A percentile compares a stretch with the other conserved stretches of the same genome.
Conservation (phyloP, 2,797 vertebrate genomes). For the Oophaga sylvatica region DNA sequence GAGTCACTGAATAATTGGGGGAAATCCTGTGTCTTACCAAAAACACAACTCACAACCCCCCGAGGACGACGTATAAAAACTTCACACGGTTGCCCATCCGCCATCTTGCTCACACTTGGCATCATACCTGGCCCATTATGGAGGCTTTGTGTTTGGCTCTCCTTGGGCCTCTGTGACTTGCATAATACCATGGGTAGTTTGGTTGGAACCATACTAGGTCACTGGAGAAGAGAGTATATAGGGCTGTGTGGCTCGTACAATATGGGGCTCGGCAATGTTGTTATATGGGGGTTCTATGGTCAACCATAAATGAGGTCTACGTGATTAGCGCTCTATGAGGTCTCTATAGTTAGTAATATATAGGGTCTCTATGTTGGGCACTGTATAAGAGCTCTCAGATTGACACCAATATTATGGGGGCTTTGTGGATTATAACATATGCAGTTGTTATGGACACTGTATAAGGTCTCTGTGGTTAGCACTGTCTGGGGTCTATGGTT, state of each 20-base stretch:
- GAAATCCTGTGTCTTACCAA: conserved; percentile 26
- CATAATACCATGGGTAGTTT: background rate
- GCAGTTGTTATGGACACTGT: background rate
- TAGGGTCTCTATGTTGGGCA: background rate
- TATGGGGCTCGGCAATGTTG: background rate
- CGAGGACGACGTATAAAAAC: background rate
- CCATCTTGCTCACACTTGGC: background rate
- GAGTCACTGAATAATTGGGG: conserved; percentile 37
- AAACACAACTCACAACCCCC: background rate
- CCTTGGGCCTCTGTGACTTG: too few species aligned
- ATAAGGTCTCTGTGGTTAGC: background rate
- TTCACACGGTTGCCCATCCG: background rate
- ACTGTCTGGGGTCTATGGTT: background rate
- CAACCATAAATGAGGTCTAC: background rate
- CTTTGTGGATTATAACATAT: background rate
- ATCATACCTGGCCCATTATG: too few species aligned
- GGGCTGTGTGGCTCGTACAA: background rate
- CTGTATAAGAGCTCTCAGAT: too few species aligned
- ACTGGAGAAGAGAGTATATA: background rate
- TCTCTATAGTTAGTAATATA: background rate
- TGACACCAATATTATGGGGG: background rate
- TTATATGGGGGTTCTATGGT: background rate
- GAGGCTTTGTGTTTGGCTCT: too few species aligned
- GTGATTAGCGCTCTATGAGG: background rate
- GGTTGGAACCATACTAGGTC: background rate